phyloP scores from a whole-genome alignment of 2,888 invertebrate genomes.

The Craniophora ligustri region DNA sequence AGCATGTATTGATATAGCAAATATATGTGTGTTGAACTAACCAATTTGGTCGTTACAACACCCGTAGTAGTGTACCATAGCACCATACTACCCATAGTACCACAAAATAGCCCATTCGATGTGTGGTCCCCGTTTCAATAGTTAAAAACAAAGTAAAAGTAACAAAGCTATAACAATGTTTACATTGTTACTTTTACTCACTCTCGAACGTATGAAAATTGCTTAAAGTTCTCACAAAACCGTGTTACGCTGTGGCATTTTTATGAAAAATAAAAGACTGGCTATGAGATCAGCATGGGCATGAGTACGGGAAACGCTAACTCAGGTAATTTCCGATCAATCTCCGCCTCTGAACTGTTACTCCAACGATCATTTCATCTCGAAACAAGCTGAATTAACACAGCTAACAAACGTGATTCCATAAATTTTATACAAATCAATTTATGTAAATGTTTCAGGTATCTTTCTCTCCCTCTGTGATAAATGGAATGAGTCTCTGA shows the following conservation, averaged over 20 bases:
- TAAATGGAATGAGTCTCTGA: not conserved
- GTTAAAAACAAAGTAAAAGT: too few species aligned
- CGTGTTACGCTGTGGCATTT: conserved; percentile 10
- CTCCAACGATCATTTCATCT: conserved; percentile 25
- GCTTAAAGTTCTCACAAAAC: conserved; percentile 3
- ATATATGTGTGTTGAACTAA: too few species aligned
- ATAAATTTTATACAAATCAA: conserved; percentile 18
- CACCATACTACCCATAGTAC: too few species aligned
- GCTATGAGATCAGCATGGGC: conserved; percentile 31
- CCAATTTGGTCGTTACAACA: too few species aligned
- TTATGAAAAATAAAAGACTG: conserved; percentile 32
- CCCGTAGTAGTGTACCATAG: too few species aligned
- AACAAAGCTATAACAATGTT: too few species aligned
- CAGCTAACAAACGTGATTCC: conserved; percentile 13
- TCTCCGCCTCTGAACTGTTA: conserved; percentile 54
- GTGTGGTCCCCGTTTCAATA: too few species aligned
- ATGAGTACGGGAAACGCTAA: conserved; percentile 45
- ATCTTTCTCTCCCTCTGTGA: conserved; percentile 1
- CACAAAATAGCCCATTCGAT: too few species aligned
- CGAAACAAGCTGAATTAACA: conserved; percentile 34
- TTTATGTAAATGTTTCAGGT: conserved; percentile 15
- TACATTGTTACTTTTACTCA: too few species aligned
- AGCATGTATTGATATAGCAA: too few species aligned
- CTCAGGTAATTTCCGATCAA: conserved; percentile 63
- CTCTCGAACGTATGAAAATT: too few species aligned